Percentiles rank a stretch among this genome's conserved stretches.
Evolutionary conservation across 2,113 vertebrate species (phyloP).

Genomic region (Tragelaphus scriptus): DNA sequence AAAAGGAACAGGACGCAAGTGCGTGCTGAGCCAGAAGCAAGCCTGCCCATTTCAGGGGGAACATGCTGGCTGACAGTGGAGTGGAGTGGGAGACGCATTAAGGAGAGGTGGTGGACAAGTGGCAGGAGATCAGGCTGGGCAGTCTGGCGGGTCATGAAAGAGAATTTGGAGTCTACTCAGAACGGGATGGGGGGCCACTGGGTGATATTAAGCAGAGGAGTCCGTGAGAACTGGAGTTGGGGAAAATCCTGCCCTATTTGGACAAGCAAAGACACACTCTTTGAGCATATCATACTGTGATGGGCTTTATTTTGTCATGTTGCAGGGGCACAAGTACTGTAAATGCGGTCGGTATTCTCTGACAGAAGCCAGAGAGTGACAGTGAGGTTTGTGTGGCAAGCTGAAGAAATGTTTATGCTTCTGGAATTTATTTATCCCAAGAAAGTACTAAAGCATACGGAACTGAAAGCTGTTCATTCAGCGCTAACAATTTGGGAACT

Average conservation of each 20-base stretch:
- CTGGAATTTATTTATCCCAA: not conserved
- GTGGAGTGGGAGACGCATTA: not conserved
- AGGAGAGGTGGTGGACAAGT: not conserved
- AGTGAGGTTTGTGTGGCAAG: not conserved
- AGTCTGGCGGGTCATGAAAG: not conserved
- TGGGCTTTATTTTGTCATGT: not conserved
- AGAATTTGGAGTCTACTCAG: not conserved
- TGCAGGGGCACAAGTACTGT: not conserved
- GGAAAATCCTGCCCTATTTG: not conserved
- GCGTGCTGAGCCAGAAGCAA: not conserved
- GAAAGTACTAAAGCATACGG: not conserved
- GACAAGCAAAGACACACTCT: constrained; percentile 8
- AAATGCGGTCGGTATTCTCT: not conserved
- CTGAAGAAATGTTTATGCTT: not conserved
- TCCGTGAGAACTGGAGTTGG: not conserved
- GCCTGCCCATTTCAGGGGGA: not conserved
- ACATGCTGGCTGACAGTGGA: not conserved
- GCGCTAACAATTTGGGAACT: not conserved
- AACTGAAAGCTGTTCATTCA: not conserved
- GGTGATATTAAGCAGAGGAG: not conserved
- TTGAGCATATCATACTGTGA: not conserved
- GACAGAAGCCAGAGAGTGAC: not conserved
- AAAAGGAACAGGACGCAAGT: not conserved
- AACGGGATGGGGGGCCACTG: not conserved
- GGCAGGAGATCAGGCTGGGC: not conserved